Conservation (phyloP, 2,797 vertebrate genomes). For the Darevskia mixta region DNA sequence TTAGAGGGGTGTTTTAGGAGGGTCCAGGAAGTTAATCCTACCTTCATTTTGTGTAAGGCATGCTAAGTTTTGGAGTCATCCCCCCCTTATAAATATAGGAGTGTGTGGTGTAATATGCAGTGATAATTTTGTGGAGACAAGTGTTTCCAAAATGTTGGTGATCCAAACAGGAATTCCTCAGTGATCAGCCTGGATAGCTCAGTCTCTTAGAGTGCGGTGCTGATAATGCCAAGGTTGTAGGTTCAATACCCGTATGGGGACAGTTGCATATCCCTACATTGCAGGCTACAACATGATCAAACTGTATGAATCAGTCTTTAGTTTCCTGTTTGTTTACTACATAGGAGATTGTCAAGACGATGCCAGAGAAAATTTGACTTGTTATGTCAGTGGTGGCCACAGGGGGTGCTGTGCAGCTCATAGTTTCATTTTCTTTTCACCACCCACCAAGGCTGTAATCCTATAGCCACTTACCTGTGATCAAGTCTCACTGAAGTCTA, state of each 20-base stretch:
- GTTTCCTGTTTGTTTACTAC: background rate
- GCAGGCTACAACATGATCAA: too few species aligned
- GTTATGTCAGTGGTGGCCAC: background rate
- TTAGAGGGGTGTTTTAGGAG: background rate
- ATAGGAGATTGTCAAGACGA: background rate
- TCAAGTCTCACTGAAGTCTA: background rate
- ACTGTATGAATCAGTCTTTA: too few species aligned
- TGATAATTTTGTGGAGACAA: background rate
- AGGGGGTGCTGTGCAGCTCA: background rate
- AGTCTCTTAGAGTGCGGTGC: too few species aligned
- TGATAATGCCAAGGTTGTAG: too few species aligned
- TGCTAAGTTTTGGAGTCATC: background rate
- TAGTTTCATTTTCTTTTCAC: constrained; percentile 1
- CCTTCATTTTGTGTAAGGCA: background rate
- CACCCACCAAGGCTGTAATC: too few species aligned
- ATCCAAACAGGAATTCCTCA: background rate
- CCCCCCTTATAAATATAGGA: background rate
- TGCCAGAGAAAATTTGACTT: background rate
- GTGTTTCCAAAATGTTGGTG: background rate
- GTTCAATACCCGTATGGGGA: too few species aligned
- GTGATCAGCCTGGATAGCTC: background rate
- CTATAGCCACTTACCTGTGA: background rate
- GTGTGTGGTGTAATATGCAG: background rate
- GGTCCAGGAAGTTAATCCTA: background rate
- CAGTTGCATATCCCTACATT: too few species aligned